Percentiles rank a stretch among this genome's conserved stretches.
These are phyloP conservation scores for Odontesthes bonariensis DNA, from an alignment of 2,113 vertebrate species.

Conservation along the genomic window DNA sequence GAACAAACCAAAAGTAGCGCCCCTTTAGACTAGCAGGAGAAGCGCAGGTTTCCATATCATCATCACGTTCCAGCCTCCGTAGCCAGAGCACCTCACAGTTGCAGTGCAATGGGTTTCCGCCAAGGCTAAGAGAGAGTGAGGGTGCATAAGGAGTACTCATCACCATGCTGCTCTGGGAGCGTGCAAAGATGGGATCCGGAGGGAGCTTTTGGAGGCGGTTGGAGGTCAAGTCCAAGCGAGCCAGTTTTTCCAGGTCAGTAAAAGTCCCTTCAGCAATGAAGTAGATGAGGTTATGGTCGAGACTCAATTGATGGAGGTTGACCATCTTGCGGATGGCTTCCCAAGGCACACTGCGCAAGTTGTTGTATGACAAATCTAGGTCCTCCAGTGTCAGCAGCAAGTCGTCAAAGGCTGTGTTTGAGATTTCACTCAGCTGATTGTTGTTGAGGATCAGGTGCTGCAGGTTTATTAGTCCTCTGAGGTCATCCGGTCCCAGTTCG, in stretches of 20 bases:
- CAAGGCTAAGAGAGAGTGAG: conserved; percentile 91
- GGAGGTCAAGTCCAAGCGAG: conserved; percentile 95
- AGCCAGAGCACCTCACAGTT: conserved; percentile 98
- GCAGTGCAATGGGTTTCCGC: conserved; percentile 96
- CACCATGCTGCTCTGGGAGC: conserved; percentile 86
- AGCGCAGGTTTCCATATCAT: conserved; percentile 97
- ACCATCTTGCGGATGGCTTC: conserved; percentile 94
- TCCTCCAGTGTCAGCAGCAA: conserved; percentile 92
- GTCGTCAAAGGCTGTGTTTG: conserved; percentile 91
- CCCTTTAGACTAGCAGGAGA: conserved; percentile 93
- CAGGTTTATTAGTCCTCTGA: conserved; percentile 93
- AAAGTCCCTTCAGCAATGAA: conserved; percentile 95
- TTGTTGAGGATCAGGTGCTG: conserved; percentile 98
- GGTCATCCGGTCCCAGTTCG: conserved; percentile 90
- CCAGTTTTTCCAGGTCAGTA: conserved; percentile 90
- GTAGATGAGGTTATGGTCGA: conserved; percentile 95
- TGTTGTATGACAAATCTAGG: conserved; percentile 97
- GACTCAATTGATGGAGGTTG: conserved; percentile 95
- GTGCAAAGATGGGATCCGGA: conserved; percentile 93
- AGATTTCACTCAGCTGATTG: conserved; percentile 91
- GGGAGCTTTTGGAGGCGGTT: conserved; percentile 97
- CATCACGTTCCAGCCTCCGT: conserved; percentile 90
- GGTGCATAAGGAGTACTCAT: conserved; percentile 89
- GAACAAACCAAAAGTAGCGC: conserved; percentile 95
- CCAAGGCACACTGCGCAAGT: conserved; percentile 93